Base-by-base conservation (phyloP, 2,113 vertebrate genomes). In the Corvus moneduloides region DNA sequence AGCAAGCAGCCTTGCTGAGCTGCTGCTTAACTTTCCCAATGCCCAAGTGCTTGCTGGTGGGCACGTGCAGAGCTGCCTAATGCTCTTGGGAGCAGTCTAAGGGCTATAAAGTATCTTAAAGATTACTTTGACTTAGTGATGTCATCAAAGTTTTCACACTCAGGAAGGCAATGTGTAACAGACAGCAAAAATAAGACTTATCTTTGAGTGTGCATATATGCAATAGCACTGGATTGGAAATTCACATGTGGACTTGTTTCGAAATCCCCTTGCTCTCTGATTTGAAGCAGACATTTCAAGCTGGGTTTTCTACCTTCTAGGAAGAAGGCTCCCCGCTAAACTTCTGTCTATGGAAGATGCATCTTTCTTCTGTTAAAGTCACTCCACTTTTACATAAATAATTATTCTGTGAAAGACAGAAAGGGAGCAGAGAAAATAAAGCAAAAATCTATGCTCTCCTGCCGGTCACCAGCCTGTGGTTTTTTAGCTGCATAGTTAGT, bases 201-300 rank as follows among this genome's bases (percentile, higher is more conserved):
- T 41, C 22, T 41, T 22, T 9, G 22, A 63, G 22, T 11, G 1
- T 26, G 18, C n/a, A 14, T 10, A 17, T 54, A 90, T 0, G 0
- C 11, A 90, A 69, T 2, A 73, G n/a, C 24, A 77, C 30, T 41
- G 24, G 13, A 66, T 44, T 71, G 51, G 61, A 91, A 89, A 78
- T 39, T 71, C 55, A 69, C 13, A n/a, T 2, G 21, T 5, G 61
- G 32, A 43, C 32, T 48, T 76, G 18, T 80, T 92, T 67, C 83
- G 48, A 93, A 92, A 93, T 44, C 11, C 21, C 41, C 24, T 23
- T 52, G 39, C 14, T 85, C 55, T 89, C 79, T 66, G 30, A 76
- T 80, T 32, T 73, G 76, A 90, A 90, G 26, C 8, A 92, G 72
- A 6, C 49, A 80, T 20, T 81, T 73, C 28, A 90, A 32, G 13